phyloP scores from a whole-genome alignment of 2,888 invertebrate species.

The Eristalis pertinax region DNA sequence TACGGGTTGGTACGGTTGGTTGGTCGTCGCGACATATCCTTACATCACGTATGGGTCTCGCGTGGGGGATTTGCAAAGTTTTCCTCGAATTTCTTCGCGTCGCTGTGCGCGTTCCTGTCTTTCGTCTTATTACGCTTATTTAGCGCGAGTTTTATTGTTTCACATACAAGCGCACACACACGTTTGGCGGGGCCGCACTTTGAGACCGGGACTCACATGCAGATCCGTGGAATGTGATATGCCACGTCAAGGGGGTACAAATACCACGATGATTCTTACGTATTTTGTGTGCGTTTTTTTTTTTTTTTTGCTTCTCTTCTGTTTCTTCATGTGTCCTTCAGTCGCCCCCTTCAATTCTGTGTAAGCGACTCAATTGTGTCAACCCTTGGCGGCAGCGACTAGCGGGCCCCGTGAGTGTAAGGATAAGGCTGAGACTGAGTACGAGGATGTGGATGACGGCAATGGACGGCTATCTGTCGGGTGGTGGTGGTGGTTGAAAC shows the following conservation, averaged over 20 bases:
- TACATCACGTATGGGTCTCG: constrained; percentile 68
- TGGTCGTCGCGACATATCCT: constrained; percentile 59
- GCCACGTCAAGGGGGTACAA: constrained; percentile 41
- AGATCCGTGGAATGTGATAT: constrained; percentile 70
- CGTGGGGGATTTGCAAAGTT: constrained; percentile 65
- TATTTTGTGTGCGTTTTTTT: constrained; percentile 14
- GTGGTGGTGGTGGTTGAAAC: constrained; percentile 39
- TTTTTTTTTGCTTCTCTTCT: neutral
- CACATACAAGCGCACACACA: constrained; percentile 50
- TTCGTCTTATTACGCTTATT: constrained; percentile 78
- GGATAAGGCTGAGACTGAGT: constrained; percentile 4
- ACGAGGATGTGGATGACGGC: constrained; percentile 15
- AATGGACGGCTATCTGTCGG: constrained; percentile 65
- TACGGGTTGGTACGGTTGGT: constrained; percentile 3
- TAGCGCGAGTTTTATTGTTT: constrained; percentile 74
- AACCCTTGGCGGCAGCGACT: constrained; percentile 56
- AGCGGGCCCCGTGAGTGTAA: constrained; percentile 13
- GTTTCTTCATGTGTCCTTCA: constrained; percentile 38
- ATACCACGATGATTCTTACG: constrained; percentile 41
- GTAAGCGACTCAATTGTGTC: constrained; percentile 67
- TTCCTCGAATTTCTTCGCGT: constrained; percentile 70
- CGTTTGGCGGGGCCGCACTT: constrained; percentile 28
- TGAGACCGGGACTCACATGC: constrained; percentile 59
- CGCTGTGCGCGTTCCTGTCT: constrained; percentile 74
- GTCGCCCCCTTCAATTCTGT: constrained; percentile 65